phyloP scores from a whole-genome alignment of 2,113 vertebrate species.

The Centropristis striata region DNA sequence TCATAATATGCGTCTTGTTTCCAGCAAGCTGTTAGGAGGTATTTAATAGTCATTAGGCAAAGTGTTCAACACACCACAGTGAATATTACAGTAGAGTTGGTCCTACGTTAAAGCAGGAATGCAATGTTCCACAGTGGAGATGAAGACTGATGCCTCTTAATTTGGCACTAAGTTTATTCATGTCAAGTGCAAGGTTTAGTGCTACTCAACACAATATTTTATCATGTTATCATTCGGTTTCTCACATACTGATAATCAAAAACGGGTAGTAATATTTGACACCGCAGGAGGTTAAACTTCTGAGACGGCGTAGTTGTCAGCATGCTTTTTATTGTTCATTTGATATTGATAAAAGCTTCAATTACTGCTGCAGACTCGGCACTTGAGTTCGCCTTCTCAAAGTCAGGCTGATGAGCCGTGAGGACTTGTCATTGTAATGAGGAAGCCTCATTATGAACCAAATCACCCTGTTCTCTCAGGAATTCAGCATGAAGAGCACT shows the following conservation, averaged over 20 bases:
- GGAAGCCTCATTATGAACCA: constrained; percentile 84
- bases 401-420: constrained; percentile 84
- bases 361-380: constrained; percentile 54
- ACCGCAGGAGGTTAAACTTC: constrained; percentile 3
- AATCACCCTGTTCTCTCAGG: constrained; percentile 77
- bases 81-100: constrained; percentile 18
- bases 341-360: constrained; percentile 63
- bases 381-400: constrained; percentile 69
- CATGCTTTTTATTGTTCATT: constrained; percentile 42
- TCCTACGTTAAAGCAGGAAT: constrained; percentile 4
- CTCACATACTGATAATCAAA: background rate
- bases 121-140: background rate
- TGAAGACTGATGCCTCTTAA: background rate
- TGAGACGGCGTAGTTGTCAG: constrained; percentile 4
- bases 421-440: constrained; percentile 85
- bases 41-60: constrained; percentile 47
- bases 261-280: background rate
- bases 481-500: constrained; percentile 80
- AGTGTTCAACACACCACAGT: constrained; percentile 11
- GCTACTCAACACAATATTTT: background rate
- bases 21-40: constrained; percentile 13
- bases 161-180: background rate
- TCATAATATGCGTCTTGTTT: constrained; percentile 27
- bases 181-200: background rate
- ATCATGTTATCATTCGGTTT: background rate